phyloP scores from a whole-genome alignment of 37 sponge, comb jelly and placozoan species.

The Agelas oroides region DNA sequence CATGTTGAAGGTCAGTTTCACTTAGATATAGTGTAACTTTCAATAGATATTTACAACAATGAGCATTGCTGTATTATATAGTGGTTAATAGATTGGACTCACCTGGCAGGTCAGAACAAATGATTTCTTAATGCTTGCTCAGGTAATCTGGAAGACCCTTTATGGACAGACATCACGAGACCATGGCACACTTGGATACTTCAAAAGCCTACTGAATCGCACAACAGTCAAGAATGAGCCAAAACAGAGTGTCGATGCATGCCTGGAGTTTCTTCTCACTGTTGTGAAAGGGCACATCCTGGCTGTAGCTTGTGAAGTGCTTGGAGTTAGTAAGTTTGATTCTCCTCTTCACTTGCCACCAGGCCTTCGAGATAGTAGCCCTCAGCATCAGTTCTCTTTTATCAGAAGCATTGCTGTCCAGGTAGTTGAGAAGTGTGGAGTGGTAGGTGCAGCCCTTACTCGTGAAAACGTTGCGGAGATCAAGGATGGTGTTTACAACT shows the following conservation, averaged over 20 bases:
- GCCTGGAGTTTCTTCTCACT: slow-evolving; percentile 15
- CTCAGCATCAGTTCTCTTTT: background rate
- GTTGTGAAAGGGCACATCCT: slow-evolving; percentile 51
- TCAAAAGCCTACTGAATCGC: slow-evolving; percentile 36
- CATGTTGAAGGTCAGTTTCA: too few relatives aligned
- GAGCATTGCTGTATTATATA: too few relatives aligned
- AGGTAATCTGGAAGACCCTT: slow-evolving; percentile 50
- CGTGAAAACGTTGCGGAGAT: slow-evolving; percentile 5
- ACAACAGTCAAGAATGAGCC: slow-evolving; percentile 23
- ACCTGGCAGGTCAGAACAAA: too few relatives aligned
- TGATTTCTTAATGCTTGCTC: too few relatives aligned
- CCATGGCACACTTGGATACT: slow-evolving; percentile 43
- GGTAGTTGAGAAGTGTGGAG: slow-evolving; percentile 31
- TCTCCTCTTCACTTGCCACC: background rate
- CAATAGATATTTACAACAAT: too few relatives aligned
- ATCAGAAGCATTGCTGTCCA: background rate
- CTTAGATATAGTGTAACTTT: too few relatives aligned
- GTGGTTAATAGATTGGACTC: too few relatives aligned
- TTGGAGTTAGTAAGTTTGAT: background rate
- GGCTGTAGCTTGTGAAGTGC: slow-evolving; percentile 27
- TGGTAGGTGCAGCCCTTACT: slow-evolving; percentile 2
- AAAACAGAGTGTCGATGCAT: slow-evolving; percentile 31
- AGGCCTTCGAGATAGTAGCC: background rate
- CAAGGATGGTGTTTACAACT: slow-evolving; percentile 36
- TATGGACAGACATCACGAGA: slow-evolving; percentile 27